These are phyloP conservation scores for Poecilia gillii DNA, from an alignment of 2,797 vertebrate species.

Conservation along the genomic window DNA sequence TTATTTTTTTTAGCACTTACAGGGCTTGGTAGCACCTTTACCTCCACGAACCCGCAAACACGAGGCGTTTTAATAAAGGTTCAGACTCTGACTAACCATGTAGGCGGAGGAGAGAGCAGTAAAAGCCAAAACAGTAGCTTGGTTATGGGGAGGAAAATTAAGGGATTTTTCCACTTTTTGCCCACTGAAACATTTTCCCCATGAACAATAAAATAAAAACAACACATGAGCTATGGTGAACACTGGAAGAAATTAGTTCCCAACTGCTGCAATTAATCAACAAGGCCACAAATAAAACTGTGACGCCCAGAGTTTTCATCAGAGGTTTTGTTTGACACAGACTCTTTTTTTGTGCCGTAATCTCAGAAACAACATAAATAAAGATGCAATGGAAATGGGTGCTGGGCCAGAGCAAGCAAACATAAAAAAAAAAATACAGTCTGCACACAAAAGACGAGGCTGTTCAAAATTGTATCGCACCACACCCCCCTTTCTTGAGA, in stretches of 20 bases:
- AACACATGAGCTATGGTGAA: constrained; percentile 48
- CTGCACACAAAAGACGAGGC: background rate
- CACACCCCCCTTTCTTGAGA: background rate
- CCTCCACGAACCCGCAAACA: constrained; percentile 51
- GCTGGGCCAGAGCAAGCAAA: background rate
- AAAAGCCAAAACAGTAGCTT: constrained; percentile 75
- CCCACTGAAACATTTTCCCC: constrained; percentile 56
- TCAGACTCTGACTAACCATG: constrained; percentile 32
- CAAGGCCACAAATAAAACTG: constrained; percentile 50
- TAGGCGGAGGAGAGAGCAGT: constrained; percentile 22
- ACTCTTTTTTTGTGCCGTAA: constrained; percentile 19
- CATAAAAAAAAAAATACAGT: background rate
- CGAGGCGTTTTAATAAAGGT: constrained; percentile 49
- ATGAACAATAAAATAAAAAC: constrained; percentile 69
- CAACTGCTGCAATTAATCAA: constrained; percentile 59
- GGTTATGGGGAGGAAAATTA: constrained; percentile 49
- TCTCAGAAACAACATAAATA: constrained; percentile 46
- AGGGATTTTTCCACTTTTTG: constrained; percentile 71
- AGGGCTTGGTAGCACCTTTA: constrained; percentile 53
- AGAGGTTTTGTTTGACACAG: constrained; percentile 26
- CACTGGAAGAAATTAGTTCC: constrained; percentile 68
- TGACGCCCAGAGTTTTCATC: constrained; percentile 22
- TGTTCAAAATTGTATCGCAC: background rate
- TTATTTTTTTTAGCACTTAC: background rate
- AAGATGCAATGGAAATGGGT: background rate